Conservation (phyloP, 2,888 invertebrate species). For the Chrysina gloriosa region DNA sequence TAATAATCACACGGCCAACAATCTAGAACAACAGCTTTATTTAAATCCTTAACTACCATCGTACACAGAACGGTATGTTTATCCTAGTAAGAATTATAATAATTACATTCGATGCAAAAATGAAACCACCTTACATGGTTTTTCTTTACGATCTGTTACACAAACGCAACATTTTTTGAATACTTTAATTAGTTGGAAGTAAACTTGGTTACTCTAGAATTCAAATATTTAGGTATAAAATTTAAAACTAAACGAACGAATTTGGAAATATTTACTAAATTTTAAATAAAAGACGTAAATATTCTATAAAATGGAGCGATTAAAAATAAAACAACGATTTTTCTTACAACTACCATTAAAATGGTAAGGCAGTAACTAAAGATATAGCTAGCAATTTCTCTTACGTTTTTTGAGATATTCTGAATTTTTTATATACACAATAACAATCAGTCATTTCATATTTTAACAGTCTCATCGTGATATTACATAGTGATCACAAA, state of each 20-base stretch:
- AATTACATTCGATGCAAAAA: constrained; percentile 30
- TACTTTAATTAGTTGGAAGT: background rate
- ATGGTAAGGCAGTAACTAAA: too few relatives aligned
- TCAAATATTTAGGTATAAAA: too few relatives aligned
- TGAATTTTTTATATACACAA: constrained; percentile 9
- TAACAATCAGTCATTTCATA: constrained; percentile 35
- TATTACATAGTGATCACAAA: constrained; percentile 30
- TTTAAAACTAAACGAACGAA: too few relatives aligned
- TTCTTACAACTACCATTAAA: too few relatives aligned
- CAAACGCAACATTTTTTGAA: background rate
- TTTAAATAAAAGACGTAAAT: background rate
- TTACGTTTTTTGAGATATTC: constrained; percentile 1
- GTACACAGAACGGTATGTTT: constrained; percentile 29
- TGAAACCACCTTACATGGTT: constrained; percentile 1
- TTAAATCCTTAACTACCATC: constrained; percentile 21
- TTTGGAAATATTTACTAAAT: too few relatives aligned
- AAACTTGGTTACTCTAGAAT: too few relatives aligned
- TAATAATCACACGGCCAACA: too few relatives aligned
- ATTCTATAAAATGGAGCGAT: background rate
- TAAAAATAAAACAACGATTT: too few relatives aligned
- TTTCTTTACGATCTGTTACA: background rate
- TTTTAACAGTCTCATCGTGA: constrained; percentile 28
- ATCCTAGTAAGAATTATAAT: constrained; percentile 18
- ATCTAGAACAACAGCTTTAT: constrained; percentile 30
- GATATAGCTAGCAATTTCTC: background rate